Evolutionary conservation across 2,888 invertebrate genomes (phyloP), one percentile per base, ranked within the genome.

Genomic region (Cremastinae sp.): DNA sequence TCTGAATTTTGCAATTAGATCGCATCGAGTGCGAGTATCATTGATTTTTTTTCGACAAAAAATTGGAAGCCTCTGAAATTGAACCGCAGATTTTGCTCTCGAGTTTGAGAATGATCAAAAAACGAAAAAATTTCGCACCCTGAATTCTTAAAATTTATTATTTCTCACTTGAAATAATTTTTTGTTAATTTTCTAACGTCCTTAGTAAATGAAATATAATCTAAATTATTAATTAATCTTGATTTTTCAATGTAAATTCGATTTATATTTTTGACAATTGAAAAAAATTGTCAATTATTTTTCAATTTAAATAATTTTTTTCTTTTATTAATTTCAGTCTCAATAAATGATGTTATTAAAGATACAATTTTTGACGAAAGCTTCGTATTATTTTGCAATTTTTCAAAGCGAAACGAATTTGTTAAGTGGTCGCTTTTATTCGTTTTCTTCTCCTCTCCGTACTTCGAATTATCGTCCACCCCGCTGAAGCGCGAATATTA

Each of bases 401-500:
- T 69, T 12, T 37, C 22, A 18, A n/a, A 7, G n/a, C 14, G 41
- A 62, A 37, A 49, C 18, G 10, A 49, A 51, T 49, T 49, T 49
- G 16, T 69, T 51, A 58, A 22, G 39, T 41, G 16, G 8, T 18
- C 8, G 14, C 4, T 58, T 22, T 49, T 47, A 39, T 12, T 49
- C 20, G 7, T 18, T 18, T 49, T 49, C 10, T 69, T 16, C 8
- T 14, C 16, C 22, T 56, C 8, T 12, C 35, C 20, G 3, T n/a
- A 10, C 37, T 45, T 39, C 35, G 22, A 14, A 22, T 12, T 16
- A 20, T 69, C 49, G 16, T 62, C 1, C 35, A 10, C 18, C n/a
- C 18, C 35, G 16, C 41, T 41, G 53, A 61, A 61, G 61, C 51
- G 70, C 51, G 70, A 61, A 70, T 70, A 61, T 69, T 59, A 59